Percentiles rank a stretch among this genome's conserved stretches.
These are phyloP conservation scores for Benitochromis conjunctus DNA, from an alignment of 2,113 vertebrate species.

Conservation along the genomic window DNA sequence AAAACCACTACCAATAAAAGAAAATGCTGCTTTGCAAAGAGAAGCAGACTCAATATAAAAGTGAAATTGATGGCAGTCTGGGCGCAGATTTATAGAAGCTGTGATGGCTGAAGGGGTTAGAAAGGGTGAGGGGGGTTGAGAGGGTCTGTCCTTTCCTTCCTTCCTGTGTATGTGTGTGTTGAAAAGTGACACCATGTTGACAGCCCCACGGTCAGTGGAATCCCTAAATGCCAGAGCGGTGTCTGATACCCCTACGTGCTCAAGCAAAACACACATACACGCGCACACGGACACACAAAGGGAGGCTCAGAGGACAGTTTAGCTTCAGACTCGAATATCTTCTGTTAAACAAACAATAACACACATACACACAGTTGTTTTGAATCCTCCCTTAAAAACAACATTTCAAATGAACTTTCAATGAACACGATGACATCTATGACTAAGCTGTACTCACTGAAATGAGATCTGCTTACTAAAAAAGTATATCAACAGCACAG, in stretches of 20 bases:
- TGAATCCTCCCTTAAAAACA: neutral
- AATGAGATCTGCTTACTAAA: constrained; percentile 7
- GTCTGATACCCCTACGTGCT: constrained; percentile 25
- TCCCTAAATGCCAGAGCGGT: constrained; percentile 56
- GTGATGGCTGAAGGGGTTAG: neutral
- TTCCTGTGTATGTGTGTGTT: constrained; percentile 47
- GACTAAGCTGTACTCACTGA: neutral
- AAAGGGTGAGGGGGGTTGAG: neutral
- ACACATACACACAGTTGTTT: neutral
- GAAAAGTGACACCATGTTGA: constrained; percentile 69
- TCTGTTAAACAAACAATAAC: neutral
- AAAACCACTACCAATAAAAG: neutral
- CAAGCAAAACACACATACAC: neutral
- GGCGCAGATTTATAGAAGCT: neutral
- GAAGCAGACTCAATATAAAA: neutral
- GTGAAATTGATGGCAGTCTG: neutral
- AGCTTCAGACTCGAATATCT: neutral
- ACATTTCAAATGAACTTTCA: neutral
- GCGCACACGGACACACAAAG: neutral
- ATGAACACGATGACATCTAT: neutral
- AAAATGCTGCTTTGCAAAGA: neutral
- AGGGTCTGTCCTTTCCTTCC: constrained; percentile 40
- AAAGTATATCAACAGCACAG: constrained; percentile 31
- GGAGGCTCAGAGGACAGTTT: neutral
- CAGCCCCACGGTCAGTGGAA: constrained; percentile 59